phyloP scores from a whole-genome alignment of 2,797 vertebrate species.

The Meda fulgida region DNA sequence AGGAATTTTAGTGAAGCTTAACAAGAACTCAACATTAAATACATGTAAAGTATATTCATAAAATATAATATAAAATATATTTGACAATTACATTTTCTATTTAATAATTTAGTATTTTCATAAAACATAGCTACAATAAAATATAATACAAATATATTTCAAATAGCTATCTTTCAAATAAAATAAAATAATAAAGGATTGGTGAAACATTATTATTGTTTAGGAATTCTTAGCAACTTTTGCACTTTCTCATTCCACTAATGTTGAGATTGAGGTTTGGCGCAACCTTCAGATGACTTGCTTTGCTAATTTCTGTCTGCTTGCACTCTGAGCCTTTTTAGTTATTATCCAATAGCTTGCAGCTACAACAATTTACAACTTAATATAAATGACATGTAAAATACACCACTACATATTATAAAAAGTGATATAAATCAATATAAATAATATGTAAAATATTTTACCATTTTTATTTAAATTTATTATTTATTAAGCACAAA shows the following conservation, averaged over 20 bases:
- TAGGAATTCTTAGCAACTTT: neutral
- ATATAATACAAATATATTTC: neutral
- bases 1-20: neutral
- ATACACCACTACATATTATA: neutral
- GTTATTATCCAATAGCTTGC: conserved; percentile 6
- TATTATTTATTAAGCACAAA: too few relatives aligned
- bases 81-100: neutral
- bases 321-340: conserved; percentile 1
- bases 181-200: neutral
- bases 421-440: neutral
- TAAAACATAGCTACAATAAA: neutral
- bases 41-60: neutral
- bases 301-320: conserved; percentile 10
- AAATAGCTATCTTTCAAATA: neutral
- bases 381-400: neutral
- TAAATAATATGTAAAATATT: too few relatives aligned
- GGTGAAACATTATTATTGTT: neutral
- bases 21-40: neutral
- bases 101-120: neutral
- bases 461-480: too few relatives aligned
- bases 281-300: conserved; percentile 29
- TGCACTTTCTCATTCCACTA: neutral
- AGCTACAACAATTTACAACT: neutral
- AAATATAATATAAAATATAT: neutral
- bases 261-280: neutral